These are phyloP conservation scores for Rotaria magnacalcarata DNA, from an alignment of 2,888 invertebrate species.

Conservation along the genomic window DNA sequence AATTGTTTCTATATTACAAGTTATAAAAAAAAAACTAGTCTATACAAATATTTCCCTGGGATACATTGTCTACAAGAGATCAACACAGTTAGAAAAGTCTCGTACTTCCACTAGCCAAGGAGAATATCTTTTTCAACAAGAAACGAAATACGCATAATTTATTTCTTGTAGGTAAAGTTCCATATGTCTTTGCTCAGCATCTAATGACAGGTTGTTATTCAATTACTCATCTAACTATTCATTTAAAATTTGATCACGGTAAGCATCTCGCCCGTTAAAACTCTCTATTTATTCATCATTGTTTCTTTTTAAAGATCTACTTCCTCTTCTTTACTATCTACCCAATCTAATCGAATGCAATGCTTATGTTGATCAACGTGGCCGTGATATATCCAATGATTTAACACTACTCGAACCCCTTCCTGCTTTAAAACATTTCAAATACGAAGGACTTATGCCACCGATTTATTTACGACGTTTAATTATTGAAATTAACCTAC, in stretches of 20 bases:
- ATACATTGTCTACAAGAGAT: no score
- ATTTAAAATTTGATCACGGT: slow-evolving; percentile 9
- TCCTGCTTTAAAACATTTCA: background rate
- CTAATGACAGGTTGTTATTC: background rate
- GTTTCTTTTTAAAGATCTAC: background rate
- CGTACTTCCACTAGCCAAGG: no score
- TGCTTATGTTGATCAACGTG: background rate
- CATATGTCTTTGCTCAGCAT: slow-evolving; percentile 3
- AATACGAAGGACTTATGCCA: background rate
- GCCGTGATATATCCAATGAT: background rate
- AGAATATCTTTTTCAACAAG: no score
- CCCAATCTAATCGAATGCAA: background rate
- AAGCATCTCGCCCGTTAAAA: background rate
- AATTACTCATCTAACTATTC: slow-evolving; percentile 8
- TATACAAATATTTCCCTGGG: no score
- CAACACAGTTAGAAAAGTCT: no score
- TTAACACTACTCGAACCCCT: background rate
- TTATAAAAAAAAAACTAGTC: no score
- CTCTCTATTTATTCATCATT: background rate
- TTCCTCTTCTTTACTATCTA: slow-evolving; percentile 2
- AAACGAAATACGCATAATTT: background rate
- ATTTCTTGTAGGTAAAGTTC: background rate
- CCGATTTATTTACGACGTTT: background rate
- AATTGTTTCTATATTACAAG: no score
- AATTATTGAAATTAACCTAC: background rate